These are phyloP conservation scores for Belgica antarctica DNA, from an alignment of 2,888 invertebrate genomes.

Conservation along the genomic window DNA sequence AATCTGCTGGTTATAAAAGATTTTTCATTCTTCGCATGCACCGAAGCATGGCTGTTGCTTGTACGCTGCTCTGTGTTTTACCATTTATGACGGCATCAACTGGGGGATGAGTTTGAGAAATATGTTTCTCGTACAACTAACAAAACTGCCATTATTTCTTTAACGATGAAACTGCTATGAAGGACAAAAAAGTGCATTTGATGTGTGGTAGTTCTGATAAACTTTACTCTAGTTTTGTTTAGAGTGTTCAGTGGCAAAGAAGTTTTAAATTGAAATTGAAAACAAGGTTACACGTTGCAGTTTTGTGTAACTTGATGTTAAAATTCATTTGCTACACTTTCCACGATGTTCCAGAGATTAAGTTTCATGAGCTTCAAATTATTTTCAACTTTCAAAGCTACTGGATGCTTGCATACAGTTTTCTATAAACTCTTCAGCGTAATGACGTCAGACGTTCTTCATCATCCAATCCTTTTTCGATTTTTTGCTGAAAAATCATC, in stretches of 20 bases:
- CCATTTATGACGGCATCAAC: not conserved
- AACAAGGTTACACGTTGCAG: too few relatives aligned
- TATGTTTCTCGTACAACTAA: not conserved
- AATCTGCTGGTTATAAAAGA: constrained; percentile 33
- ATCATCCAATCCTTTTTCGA: not conserved
- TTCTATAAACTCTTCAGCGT: constrained; percentile 4
- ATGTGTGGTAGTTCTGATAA: constrained; percentile 12
- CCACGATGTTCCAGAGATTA: too few relatives aligned
- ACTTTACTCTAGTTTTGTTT: not conserved
- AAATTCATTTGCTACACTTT: too few relatives aligned
- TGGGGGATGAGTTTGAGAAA: not conserved
- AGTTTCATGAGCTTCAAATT: too few relatives aligned
- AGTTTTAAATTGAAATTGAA: too few relatives aligned
- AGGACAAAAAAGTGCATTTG: constrained; percentile 22
- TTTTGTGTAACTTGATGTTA: too few relatives aligned
- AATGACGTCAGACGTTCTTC: not conserved
- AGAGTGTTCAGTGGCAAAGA: too few relatives aligned
- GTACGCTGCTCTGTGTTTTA: not conserved
- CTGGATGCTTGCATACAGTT: too few relatives aligned
- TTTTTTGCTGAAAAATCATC: not conserved
- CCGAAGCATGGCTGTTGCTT: constrained; percentile 6
- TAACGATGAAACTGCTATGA: not conserved
- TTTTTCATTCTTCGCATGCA: constrained; percentile 11
- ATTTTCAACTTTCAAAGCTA: too few relatives aligned
- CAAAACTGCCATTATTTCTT: not conserved